A percentile compares a stretch with the other conserved stretches of the same genome.
These are phyloP conservation scores for Eristalis tenax DNA, from an alignment of 2,888 invertebrate species.

Conservation along the genomic window DNA sequence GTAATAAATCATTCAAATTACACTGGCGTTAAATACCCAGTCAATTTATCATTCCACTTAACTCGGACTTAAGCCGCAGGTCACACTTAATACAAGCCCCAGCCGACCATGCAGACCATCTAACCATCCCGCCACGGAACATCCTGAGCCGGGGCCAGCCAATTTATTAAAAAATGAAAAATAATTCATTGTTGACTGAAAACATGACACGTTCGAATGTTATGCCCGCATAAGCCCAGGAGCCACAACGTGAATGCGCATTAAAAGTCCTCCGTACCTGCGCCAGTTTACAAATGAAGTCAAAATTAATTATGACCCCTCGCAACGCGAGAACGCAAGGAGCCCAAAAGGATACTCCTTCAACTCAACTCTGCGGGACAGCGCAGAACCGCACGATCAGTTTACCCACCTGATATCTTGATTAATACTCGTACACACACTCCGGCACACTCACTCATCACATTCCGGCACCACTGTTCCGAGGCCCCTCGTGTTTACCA, in stretches of 20 bases:
- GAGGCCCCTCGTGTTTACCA: slow-evolving; percentile 54
- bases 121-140: slow-evolving; percentile 32
- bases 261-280: slow-evolving; percentile 57
- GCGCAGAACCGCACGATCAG: slow-evolving; percentile 23
- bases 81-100: neutral
- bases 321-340: slow-evolving; percentile 18
- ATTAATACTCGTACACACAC: slow-evolving; percentile 38
- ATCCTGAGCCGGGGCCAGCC: slow-evolving; percentile 4
- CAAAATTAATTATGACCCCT: slow-evolving; percentile 67
- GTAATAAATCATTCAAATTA: slow-evolving; percentile 64
- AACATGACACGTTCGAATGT: slow-evolving; percentile 74
- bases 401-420: slow-evolving; percentile 61
- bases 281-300: slow-evolving; percentile 49
- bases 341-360: slow-evolving; percentile 46
- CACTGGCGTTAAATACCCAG: slow-evolving; percentile 60
- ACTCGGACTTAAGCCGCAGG: slow-evolving; percentile 32
- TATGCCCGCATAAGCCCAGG: slow-evolving; percentile 71
- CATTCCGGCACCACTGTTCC: slow-evolving; percentile 31
- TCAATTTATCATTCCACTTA: slow-evolving; percentile 52
- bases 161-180: slow-evolving; percentile 71
- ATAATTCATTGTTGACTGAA: slow-evolving; percentile 75
- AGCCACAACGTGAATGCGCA: slow-evolving; percentile 70
- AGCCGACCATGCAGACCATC: neutral
- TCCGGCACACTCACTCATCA: neutral
- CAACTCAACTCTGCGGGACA: slow-evolving; percentile 27